A percentile compares a stretch with the other conserved stretches of the same genome.
Conservation (phyloP, 2,113 vertebrate genomes). For the Garra rufa region DNA sequence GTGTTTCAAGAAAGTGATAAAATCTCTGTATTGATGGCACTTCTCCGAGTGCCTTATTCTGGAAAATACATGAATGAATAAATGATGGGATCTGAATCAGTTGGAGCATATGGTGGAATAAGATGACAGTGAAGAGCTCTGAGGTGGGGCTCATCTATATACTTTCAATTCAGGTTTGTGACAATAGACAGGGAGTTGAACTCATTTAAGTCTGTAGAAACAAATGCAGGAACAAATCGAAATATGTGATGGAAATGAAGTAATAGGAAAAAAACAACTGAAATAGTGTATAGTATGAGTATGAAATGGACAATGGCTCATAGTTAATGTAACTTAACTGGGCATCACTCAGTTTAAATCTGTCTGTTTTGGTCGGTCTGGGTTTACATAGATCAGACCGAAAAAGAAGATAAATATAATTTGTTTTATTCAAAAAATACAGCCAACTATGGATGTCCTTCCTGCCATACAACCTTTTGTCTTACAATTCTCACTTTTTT, state of each 20-base stretch:
- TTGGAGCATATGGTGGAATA: neutral
- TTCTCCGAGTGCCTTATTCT: neutral
- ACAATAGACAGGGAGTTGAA: neutral
- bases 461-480: neutral
- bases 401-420: neutral
- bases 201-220: neutral
- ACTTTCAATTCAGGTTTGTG: neutral
- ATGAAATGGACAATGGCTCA: neutral
- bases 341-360: neutral
- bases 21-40: slow-evolving; percentile 38
- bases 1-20: slow-evolving; percentile 44
- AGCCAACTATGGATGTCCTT: too few species aligned
- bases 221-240: neutral
- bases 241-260: neutral
- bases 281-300: neutral
- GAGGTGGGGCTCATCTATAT: neutral
- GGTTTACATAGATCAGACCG: neutral
- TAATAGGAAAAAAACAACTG: neutral
- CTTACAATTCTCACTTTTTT: neutral
- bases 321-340: neutral
- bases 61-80: slow-evolving; percentile 27
- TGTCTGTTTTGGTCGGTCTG: too few species aligned
- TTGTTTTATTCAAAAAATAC: too few species aligned
- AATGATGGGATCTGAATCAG: slow-evolving; percentile 27
- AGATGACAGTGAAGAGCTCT: neutral